These are phyloP conservation scores for Zosterops lateralis DNA, from an alignment of 2,113 vertebrate species.

Conservation along the genomic window DNA sequence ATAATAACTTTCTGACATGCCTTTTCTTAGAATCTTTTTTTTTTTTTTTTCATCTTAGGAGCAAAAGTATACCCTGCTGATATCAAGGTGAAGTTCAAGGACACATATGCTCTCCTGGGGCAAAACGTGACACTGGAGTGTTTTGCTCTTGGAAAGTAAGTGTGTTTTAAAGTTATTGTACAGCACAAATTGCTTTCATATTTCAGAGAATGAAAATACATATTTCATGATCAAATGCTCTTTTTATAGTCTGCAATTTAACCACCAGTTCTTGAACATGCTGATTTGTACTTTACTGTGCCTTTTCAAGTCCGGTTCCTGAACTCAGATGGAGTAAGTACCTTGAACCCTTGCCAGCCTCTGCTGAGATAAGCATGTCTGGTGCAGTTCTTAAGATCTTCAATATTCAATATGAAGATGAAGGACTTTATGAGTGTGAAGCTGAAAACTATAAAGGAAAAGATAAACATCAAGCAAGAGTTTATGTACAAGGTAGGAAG, in stretches of 20 bases:
- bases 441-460: slow-evolving; percentile 90
- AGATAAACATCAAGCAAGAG: slow-evolving; percentile 82
- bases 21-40: not conserved
- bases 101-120: slow-evolving; percentile 84
- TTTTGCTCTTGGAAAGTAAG: slow-evolving; percentile 98
- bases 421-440: slow-evolving; percentile 88
- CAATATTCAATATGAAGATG: slow-evolving; percentile 89
- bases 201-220: not conserved
- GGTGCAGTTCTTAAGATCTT: slow-evolving; percentile 88
- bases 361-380: slow-evolving; percentile 84
- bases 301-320: slow-evolving; percentile 86
- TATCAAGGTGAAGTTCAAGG: slow-evolving; percentile 90
- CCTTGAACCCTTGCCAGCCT: slow-evolving; percentile 81
- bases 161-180: slow-evolving; percentile 21
- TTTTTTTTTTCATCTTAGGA: slow-evolving; percentile 73
- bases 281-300: slow-evolving; percentile 36
- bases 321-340: slow-evolving; percentile 89
- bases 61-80: slow-evolving; percentile 91
- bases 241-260: slow-evolving; percentile 14
- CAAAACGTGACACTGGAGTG: slow-evolving; percentile 95
- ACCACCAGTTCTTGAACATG: not conserved
- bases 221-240: not conserved
- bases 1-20: not conserved
- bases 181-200: not conserved
- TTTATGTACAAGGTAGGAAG: slow-evolving; percentile 87